Conservation (phyloP, 2,888 invertebrate species). For the Cheilosia variabilis region DNA sequence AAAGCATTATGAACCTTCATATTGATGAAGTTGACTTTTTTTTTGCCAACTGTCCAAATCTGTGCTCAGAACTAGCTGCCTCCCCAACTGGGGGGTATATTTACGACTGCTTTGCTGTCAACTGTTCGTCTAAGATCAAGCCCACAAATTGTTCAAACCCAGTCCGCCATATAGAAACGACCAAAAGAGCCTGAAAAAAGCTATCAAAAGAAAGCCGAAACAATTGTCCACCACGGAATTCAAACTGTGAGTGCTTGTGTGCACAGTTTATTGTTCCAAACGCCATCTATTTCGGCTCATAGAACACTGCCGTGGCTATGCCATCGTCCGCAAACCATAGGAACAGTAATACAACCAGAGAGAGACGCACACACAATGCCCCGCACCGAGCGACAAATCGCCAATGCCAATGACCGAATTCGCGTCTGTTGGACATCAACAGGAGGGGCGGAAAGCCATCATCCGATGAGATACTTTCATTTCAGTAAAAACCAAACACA, state of each 20-base stretch:
- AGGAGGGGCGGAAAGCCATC: conserved; percentile 8
- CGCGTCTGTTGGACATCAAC: conserved; percentile 21
- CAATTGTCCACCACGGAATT: conserved; percentile 25
- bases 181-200: conserved; percentile 10
- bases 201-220: conserved; percentile 35
- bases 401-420: conserved; percentile 67
- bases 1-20: no score
- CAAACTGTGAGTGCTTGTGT: conserved; percentile 5
- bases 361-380: not conserved
- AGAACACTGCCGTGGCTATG: conserved; percentile 5
- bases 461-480: conserved; percentile 53
- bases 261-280: conserved; percentile 34
- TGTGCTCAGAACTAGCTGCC: no score
- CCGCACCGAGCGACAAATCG: conserved; percentile 23
- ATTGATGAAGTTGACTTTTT: no score
- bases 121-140: conserved; percentile 2
- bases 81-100: not conserved
- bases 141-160: not conserved
- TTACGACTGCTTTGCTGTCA: not conserved
- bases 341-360: conserved; percentile 1
- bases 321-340: conserved; percentile 11
- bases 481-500: conserved; percentile 30
- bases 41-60: no score
- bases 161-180: not conserved
- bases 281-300: conserved; percentile 41